These are phyloP conservation scores for Hydropotes inermis DNA, from an alignment of 2,113 vertebrate species.

Conservation along the genomic window DNA sequence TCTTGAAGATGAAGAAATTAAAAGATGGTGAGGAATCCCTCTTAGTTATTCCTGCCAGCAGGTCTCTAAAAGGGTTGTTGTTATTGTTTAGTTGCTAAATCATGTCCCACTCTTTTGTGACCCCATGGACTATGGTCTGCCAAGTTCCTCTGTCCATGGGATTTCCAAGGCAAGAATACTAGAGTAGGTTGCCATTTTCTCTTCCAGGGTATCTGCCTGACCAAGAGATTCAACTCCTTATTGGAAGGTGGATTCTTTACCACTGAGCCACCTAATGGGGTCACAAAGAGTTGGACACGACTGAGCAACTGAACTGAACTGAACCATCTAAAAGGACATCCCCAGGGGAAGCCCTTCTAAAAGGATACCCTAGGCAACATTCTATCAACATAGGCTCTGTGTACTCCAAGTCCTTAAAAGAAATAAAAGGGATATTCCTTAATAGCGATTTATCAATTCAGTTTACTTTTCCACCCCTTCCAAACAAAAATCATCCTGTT, in stretches of 20 bases:
- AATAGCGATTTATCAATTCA: background rate
- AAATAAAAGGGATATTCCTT: background rate
- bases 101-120: background rate
- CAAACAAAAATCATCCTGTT: background rate
- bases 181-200: background rate
- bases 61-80: background rate
- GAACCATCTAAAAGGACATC: background rate
- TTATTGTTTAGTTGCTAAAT: background rate
- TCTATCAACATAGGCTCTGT: background rate
- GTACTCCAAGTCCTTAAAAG: background rate
- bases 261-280: background rate
- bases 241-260: background rate
- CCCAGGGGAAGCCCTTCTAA: background rate
- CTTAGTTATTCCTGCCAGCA: background rate
- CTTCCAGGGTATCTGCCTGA: background rate
- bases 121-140: background rate
- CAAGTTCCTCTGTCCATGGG: background rate
- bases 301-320: background rate
- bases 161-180: background rate
- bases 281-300: no score
- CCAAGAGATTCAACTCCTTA: background rate
- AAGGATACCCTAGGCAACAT: background rate
- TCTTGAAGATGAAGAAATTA: background rate
- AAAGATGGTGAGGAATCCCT: background rate
- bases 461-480: background rate